Evolutionary conservation across 2,113 vertebrate genomes (phyloP).

Genomic region (Malurus cyaneus): DNA sequence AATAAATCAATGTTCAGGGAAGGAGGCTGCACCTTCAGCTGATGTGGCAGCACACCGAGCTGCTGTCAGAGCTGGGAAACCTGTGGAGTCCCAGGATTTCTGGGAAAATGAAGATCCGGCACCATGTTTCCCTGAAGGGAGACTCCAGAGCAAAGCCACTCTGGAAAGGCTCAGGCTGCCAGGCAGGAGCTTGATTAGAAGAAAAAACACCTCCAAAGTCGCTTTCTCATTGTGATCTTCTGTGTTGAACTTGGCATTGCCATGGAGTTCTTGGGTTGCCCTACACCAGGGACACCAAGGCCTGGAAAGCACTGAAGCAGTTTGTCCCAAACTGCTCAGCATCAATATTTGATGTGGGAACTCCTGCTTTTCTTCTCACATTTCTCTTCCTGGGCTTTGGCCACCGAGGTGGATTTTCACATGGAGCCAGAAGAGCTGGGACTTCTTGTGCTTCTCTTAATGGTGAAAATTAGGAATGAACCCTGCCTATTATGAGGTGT

Average conservation of each 20-base stretch:
- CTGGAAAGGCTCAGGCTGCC: not conserved
- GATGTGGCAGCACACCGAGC: not conserved
- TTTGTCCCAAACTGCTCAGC: not conserved
- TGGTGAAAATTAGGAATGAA: not conserved
- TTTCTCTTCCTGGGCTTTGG: not conserved
- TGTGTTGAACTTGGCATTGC: conserved; percentile 30
- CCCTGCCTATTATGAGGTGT: not conserved
- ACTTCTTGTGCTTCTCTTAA: not conserved
- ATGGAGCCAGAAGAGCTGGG: not conserved
- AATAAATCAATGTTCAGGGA: conserved; percentile 18
- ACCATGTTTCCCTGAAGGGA: not conserved
- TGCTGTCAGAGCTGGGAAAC: not conserved
- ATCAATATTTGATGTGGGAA: not conserved
- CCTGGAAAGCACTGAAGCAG: not conserved
- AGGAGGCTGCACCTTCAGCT: conserved; percentile 10
- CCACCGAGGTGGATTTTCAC: not conserved
- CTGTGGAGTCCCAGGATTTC: not conserved
- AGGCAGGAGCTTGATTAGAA: not conserved
- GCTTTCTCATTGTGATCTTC: not conserved
- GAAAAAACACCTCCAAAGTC: not conserved
- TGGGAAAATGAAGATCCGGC: not conserved
- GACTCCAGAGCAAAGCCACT: not conserved
- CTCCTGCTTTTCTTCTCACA: not conserved
- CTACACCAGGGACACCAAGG: not conserved
- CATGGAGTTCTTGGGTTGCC: not conserved